Evolutionary conservation across 2,797 vertebrate species (phyloP).

Genomic region (Fistularia tabacaria): DNA sequence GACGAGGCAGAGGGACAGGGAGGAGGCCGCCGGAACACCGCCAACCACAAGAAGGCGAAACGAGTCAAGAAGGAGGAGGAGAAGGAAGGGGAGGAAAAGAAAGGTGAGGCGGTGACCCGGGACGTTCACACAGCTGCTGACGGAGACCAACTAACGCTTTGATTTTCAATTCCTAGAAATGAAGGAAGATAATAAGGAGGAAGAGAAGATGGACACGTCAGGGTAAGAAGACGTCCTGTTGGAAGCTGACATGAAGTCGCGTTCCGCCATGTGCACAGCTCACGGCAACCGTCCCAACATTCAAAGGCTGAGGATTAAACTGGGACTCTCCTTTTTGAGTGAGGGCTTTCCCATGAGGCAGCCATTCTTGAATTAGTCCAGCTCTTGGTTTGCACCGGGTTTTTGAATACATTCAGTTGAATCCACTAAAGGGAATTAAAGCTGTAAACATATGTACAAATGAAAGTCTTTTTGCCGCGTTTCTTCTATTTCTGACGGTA

Average conservation of each 20-base stretch:
- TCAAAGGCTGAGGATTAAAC: no score
- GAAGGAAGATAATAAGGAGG: slow-evolving; percentile 89
- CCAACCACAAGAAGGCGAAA: slow-evolving; percentile 92
- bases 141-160: background rate
- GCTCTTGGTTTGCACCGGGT: no score
- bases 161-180: slow-evolving; percentile 73
- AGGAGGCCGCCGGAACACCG: slow-evolving; percentile 87
- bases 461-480: no score
- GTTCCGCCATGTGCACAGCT: no score
- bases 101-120: slow-evolving; percentile 72
- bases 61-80: slow-evolving; percentile 93
- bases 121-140: background rate
- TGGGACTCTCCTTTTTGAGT: no score
- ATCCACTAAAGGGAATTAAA: no score
- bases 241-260: no score
- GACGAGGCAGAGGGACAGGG: slow-evolving; percentile 86
- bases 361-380: no score
- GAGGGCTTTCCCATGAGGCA: no score
- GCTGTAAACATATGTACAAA: no score
- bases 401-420: background rate
- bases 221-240: slow-evolving; percentile 82
- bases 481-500: no score
- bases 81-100: slow-evolving; percentile 92
- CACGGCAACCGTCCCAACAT: no score
- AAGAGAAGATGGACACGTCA: slow-evolving; percentile 92